A percentile compares a stretch with the other conserved stretches of the same genome.
Evolutionary conservation across 2,888 invertebrate species (phyloP).

Genomic region (Lissocephala sabroskyi): DNA sequence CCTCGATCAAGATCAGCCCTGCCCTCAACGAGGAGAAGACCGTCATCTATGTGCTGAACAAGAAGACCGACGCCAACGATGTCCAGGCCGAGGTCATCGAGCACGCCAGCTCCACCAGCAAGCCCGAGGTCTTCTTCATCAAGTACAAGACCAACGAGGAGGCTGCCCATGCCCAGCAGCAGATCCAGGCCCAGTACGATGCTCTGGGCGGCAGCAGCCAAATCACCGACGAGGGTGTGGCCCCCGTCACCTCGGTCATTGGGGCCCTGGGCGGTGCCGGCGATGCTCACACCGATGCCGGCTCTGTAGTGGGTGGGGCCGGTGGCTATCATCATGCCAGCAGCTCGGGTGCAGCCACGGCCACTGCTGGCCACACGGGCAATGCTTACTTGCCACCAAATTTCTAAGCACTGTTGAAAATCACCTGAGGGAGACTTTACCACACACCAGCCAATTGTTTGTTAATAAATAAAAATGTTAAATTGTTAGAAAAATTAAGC

Average conservation of each 20-base stretch:
- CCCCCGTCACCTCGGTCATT: conserved; percentile 70
- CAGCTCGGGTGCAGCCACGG: conserved; percentile 8
- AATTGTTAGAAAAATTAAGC: neutral
- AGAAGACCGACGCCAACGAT: conserved; percentile 68
- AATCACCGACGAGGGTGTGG: conserved; percentile 69
- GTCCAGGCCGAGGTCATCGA: conserved; percentile 68
- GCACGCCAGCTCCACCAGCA: conserved; percentile 64
- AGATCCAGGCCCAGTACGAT: conserved; percentile 72
- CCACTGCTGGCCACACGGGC: conserved; percentile 30
- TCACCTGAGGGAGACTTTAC: neutral
- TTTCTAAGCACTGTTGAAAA: conserved; percentile 51
- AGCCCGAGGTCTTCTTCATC: conserved; percentile 73
- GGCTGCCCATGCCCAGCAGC: conserved; percentile 69
- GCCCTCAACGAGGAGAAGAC: conserved; percentile 72
- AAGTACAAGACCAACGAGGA: conserved; percentile 72
- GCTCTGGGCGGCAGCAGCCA: conserved; percentile 70
- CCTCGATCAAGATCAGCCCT: conserved; percentile 66
- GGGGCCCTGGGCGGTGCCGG: conserved; percentile 61
- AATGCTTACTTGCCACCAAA: conserved; percentile 69
- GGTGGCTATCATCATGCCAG: conserved; percentile 9
- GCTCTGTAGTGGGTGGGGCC: conserved; percentile 24
- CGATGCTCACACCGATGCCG: conserved; percentile 26
- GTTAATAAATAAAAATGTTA: conserved; percentile 5
- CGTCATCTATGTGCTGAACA: conserved; percentile 71
- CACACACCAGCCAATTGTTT: conserved; percentile 3